Base-by-base conservation (phyloP, 1,140 invertebrate genomes). In the Bombus waltoni region DNA sequence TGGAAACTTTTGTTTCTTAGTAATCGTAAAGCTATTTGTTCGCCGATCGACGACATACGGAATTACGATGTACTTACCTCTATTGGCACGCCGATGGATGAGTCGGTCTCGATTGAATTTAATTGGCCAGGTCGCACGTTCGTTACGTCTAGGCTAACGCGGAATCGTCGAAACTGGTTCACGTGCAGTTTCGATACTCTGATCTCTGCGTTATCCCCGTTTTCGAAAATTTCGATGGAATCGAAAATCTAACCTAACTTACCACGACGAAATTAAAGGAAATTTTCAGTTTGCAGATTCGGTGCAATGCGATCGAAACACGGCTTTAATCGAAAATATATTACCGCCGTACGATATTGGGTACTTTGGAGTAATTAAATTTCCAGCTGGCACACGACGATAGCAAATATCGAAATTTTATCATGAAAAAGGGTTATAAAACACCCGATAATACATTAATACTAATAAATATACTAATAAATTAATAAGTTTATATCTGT, bases 71-170 rank as follows among this genome's bases (percentile, higher is more conserved):
- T 13, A 62, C 15, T 53, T 53, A 53, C 47, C n/a, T 71, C 47
- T 72, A 71, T 79, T 65, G 76, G 76, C 66, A 88, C 73, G 68
- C 44, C 42, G 5, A 18, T 25, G 74, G 40, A 80, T 87, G 75
- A 77, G 80, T 81, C 47, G 81, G 59, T 84, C 71, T 84, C 77
- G 78, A 89, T 89, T 87, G 88, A 77, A 89, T 89, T 89, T 79
- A 89, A 89, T 89, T 89, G 88, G 82, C 57, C 57, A 18, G n/a
- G 76, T 47, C 38, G 65, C 65, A 77, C 40, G 76, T 85, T 85
- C 76, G 72, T 89, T 79, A 78, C 88, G 74, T 47, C 62, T 66
- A 28, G 25, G 28, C 75, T 75, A 81, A 89, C 75, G 35, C 35
- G 68, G 32, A 78, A 75, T 78, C 40, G 11, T 38, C 53, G 38